phyloP scores from a whole-genome alignment of 2,113 vertebrate species.

The Tragelaphus strepsiceros region DNA sequence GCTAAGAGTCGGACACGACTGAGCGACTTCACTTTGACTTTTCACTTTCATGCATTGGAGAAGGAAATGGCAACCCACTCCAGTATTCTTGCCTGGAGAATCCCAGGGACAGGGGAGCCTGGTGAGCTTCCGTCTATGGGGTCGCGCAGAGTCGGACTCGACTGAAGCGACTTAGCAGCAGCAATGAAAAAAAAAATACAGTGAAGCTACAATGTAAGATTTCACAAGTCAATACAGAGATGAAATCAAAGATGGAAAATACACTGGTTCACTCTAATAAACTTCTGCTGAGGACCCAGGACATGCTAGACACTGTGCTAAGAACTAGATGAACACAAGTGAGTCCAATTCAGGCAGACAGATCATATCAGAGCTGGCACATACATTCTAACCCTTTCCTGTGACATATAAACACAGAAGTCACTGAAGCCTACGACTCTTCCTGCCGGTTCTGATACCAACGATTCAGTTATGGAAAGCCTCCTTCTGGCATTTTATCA shows the following conservation, averaged over 20 bases:
- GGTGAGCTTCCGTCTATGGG: too few relatives aligned
- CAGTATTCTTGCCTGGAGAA: too few relatives aligned
- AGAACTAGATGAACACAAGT: neutral
- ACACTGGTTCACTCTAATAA: neutral
- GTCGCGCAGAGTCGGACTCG: too few relatives aligned
- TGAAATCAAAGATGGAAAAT: neutral
- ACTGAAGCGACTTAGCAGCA: too few relatives aligned
- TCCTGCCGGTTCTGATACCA: neutral
- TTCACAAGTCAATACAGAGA: neutral
- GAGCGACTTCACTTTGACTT: too few relatives aligned
- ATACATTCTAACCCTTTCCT: neutral
- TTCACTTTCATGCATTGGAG: too few relatives aligned
- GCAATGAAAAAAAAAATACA: neutral
- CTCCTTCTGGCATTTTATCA: neutral
- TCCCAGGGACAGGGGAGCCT: too few relatives aligned
- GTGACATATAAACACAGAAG: neutral
- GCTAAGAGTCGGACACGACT: too few relatives aligned
- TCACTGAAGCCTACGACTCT: neutral
- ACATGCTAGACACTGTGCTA: neutral
- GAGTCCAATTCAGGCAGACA: neutral
- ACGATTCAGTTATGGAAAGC: neutral
- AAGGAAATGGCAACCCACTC: too few relatives aligned
- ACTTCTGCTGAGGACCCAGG: neutral
- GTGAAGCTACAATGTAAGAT: neutral
- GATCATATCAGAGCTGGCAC: rapidly evolving